phyloP scores from a whole-genome alignment of 2,888 invertebrate species.

The Rhodophaea formosa region DNA sequence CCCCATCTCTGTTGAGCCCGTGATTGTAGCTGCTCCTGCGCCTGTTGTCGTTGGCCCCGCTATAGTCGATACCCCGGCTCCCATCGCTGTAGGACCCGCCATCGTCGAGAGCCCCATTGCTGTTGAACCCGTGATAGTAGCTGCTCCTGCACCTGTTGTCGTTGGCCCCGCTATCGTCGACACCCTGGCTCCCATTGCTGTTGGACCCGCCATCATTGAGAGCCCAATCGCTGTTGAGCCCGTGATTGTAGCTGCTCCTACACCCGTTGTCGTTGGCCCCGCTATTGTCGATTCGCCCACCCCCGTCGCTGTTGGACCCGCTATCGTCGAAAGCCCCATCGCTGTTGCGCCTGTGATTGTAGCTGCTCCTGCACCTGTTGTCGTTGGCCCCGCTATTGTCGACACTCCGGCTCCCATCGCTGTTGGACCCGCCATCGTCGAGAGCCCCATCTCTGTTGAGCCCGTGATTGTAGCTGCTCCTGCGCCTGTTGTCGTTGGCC shows the following conservation, averaged over 20 bases:
- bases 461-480: not conserved
- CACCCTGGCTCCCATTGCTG: not conserved
- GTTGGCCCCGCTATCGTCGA: not conserved
- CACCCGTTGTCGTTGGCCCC: not conserved
- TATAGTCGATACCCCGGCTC: not conserved
- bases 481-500: not conserved
- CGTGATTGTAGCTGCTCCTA: not conserved
- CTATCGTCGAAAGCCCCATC: constrained; percentile 6
- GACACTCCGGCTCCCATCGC: not conserved
- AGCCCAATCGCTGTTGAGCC: not conserved
- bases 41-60: not conserved
- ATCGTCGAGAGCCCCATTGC: not conserved
- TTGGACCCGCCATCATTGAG: not conserved
- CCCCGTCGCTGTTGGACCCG: constrained; percentile 13
- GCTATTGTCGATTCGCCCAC: not conserved
- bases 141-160: not conserved
- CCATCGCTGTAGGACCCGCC: not conserved
- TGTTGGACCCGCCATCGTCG: not conserved
- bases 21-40: not conserved
- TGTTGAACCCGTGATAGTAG: not conserved
- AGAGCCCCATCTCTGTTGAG: not conserved
- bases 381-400: not conserved
- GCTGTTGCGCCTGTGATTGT: constrained; percentile 5
- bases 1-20: not conserved
- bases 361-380: not conserved